These are phyloP conservation scores for Actinia equina DNA, from an alignment of 64 coral and sea anemone genomes.

Conservation along the genomic window DNA sequence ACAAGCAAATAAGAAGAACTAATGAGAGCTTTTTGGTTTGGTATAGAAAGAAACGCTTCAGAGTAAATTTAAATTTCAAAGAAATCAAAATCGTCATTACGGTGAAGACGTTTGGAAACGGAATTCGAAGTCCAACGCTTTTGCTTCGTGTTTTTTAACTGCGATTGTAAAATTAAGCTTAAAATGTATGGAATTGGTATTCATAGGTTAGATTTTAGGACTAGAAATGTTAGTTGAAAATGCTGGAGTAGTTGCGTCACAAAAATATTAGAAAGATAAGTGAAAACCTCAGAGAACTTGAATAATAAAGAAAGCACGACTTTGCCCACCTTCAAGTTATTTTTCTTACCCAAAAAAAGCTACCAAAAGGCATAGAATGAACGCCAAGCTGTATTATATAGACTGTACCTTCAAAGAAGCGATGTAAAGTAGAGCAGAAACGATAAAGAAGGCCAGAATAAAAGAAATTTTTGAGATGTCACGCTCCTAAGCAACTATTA, in stretches of 20 bases:
- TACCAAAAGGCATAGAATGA: background rate
- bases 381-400: no score
- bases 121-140: background rate
- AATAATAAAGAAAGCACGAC: background rate
- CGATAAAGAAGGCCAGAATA: background rate
- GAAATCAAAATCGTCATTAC: background rate
- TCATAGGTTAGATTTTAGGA: background rate
- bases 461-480: background rate
- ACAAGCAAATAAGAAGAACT: background rate
- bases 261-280: background rate
- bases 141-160: background rate
- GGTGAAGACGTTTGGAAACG: background rate
- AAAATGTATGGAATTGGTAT: background rate
- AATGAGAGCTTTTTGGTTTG: background rate
- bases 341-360: background rate
- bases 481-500: constrained; percentile 18
- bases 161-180: background rate
- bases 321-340: background rate
- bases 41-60: background rate
- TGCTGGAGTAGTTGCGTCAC: background rate
- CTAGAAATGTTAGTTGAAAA: background rate
- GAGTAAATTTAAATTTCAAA: background rate
- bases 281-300: background rate
- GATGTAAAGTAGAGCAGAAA: background rate
- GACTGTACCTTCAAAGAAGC: background rate